Percentiles rank a stretch among this genome's conserved stretches.
Conservation (phyloP, 2,113 vertebrate species). For the Mirounga angustirostris region DNA sequence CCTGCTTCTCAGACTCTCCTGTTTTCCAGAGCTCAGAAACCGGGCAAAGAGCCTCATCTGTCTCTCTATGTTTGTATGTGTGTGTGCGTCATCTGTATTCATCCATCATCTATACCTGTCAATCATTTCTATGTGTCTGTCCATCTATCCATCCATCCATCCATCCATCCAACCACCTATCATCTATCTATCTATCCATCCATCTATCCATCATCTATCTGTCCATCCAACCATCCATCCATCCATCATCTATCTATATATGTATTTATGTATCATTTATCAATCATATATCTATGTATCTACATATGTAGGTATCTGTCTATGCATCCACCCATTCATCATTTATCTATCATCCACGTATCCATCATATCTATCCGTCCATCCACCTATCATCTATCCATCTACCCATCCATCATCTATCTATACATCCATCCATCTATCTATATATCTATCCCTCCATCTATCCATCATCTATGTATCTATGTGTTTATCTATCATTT, state of each 20-base stretch:
- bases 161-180: rapidly evolving
- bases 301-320: not conserved
- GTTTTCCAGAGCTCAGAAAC: not conserved
- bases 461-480: not conserved
- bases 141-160: rapidly evolving
- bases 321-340: too few species aligned
- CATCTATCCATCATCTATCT: not conserved
- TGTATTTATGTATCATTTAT: too few species aligned
- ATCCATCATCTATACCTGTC: too few species aligned
- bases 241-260: too few species aligned
- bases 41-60: rapidly evolving
- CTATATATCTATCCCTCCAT: not conserved
- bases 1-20: not conserved
- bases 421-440: not conserved
- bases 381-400: not conserved
- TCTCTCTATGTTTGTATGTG: not conserved
- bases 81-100: not conserved
- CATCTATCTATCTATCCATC: not conserved
- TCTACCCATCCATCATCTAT: not conserved
- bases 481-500: not conserved
- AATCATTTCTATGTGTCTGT: not conserved
- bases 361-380: not conserved
- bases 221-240: not conserved
- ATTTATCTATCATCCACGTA: not conserved
- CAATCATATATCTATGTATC: not conserved